Percentiles rank a stretch among this genome's conserved stretches.
Evolutionary conservation across 2,797 vertebrate species (phyloP).

Genomic region (Melopsittacus undulatus): DNA sequence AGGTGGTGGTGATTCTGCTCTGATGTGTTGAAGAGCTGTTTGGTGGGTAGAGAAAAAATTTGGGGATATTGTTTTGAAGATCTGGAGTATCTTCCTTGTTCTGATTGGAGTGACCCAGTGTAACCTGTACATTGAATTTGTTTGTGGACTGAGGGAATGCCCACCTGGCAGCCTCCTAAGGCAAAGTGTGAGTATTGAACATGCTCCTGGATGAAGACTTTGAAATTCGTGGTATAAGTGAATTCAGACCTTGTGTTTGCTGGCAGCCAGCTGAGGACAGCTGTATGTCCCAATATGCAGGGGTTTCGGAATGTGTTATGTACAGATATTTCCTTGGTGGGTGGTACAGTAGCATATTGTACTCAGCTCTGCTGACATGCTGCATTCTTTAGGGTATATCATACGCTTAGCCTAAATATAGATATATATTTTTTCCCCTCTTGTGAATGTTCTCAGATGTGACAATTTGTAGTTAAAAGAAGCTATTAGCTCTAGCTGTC

Average conservation of each 20-base stretch:
- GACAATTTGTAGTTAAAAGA: neutral
- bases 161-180: neutral
- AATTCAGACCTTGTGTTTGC: constrained; percentile 6
- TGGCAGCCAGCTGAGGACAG: neutral
- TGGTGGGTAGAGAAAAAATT: neutral
- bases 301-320: neutral
- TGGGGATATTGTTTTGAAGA: neutral
- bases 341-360: neutral
- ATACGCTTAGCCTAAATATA: rapidly evolving
- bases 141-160: neutral
- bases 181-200: neutral
- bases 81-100: neutral
- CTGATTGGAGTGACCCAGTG: neutral
- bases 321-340: neutral
- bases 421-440: neutral
- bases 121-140: neutral
- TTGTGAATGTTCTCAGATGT: neutral
- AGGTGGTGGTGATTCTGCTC: neutral
- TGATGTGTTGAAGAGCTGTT: neutral
- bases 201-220: neutral
- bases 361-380: neutral
- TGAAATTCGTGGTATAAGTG: neutral
- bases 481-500: neutral
- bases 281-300: neutral
- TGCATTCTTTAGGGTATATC: neutral